Base-by-base conservation (phyloP, 2,888 invertebrate genomes). In the Agrotis exclamationis region DNA sequence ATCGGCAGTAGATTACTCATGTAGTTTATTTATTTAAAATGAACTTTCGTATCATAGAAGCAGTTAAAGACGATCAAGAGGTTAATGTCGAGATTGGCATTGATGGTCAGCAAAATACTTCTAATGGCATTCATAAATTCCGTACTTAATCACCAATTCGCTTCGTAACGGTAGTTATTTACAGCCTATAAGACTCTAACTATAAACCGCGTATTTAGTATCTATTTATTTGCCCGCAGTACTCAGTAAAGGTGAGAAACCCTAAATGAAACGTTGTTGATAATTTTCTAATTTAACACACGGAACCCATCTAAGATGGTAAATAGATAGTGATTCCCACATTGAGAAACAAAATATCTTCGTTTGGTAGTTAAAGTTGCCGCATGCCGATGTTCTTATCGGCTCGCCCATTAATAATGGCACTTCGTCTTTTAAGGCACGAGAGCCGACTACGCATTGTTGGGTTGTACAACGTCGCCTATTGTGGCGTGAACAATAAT, bases 401-500 rank as follows among this genome's bases (percentile, higher is more conserved):
- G 86, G 78, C 75, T 85, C 74, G 76, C 85, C 89, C 88, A 91
- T 91, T 91, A 91, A 90, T 90, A 91, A 91, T 88, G 89, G 89
- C 87, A 88, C 88, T 88, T 80, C 83, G 89, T 90, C 90, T 89
- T 91, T 90, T 90, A 90, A 89, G 91, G 90, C 85, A 76, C 81
- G 81, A 82, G 81, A 85, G 81, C 82, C 82, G 82, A 86, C 86
- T 85, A 88, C 88, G 89, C 87, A 90, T 90, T 90, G 90, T 92
- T 87, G 86, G 84, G 84, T 86, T 88, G 87, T 88, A 86, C 82
- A 79, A 83, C 84, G 88, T 89, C 88, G 86, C 85, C 91, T 88
- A 91, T 92, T 92, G 90, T 91, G 88, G 90, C 87, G 89, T 87
- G 88, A 90, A 91, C 91, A 91, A 92, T 92, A 93, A 93, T 94